Percentiles rank a stretch among this genome's conserved stretches.
Evolutionary conservation across 2,797 vertebrate species (phyloP).

Genomic region (Acanthis flammea): DNA sequence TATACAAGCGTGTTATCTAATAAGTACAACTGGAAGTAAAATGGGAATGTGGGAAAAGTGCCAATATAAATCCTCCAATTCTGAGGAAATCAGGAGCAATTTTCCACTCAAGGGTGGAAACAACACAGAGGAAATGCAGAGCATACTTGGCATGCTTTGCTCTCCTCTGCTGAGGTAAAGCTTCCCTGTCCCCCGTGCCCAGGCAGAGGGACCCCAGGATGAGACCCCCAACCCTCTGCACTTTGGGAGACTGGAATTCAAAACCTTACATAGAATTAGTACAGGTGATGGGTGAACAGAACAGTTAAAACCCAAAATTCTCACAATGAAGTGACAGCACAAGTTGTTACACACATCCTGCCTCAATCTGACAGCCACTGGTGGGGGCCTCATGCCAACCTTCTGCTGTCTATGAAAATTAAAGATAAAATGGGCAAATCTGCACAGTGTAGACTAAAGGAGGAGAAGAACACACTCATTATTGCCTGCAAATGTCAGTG

Average conservation of each 20-base stretch:
- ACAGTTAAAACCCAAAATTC: not conserved
- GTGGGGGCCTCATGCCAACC: not conserved
- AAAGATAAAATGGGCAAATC: not conserved
- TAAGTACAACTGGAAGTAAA: slow-evolving; percentile 15
- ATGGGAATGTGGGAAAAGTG: not conserved
- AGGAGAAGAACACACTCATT: not conserved
- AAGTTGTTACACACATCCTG: not conserved
- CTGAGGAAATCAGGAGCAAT: not conserved
- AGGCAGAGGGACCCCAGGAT: not conserved
- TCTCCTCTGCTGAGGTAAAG: not conserved
- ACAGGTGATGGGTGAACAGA: not conserved
- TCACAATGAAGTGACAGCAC: not conserved
- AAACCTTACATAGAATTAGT: not conserved
- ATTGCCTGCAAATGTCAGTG: not conserved
- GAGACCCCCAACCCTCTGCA: not conserved
- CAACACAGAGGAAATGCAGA: not conserved
- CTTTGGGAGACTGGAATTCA: not conserved
- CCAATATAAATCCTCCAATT: slow-evolving; percentile 4
- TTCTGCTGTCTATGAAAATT: not conserved
- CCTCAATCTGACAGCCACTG: not conserved
- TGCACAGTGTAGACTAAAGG: not conserved
- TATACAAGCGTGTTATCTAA: not conserved
- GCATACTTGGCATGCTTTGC: slow-evolving; percentile 3
- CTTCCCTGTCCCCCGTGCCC: rapidly evolving
- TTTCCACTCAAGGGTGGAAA: slow-evolving; percentile 23